A percentile compares a stretch with the other conserved stretches of the same genome.
Conservation (phyloP, 2,113 vertebrate genomes). For the Eolophus roseicapilla region DNA sequence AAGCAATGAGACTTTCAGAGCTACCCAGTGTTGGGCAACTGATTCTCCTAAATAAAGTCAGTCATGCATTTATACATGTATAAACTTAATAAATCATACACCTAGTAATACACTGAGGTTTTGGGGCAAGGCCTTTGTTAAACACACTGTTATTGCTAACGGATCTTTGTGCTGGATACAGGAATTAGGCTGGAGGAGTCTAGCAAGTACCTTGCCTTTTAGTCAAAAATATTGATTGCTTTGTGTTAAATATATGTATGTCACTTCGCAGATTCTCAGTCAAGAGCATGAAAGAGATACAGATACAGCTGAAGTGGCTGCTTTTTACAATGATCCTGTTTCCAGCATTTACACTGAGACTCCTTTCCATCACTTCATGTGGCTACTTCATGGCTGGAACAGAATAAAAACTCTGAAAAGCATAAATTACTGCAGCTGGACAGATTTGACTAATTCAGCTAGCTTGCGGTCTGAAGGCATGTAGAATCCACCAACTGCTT, state of each 20-base stretch:
- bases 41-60: slow-evolving; percentile 42
- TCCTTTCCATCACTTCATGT: background rate
- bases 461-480: background rate
- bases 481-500: background rate
- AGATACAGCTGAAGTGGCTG: background rate
- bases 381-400: background rate
- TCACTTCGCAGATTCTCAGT: background rate
- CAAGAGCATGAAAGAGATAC: background rate
- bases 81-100: background rate
- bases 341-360: background rate
- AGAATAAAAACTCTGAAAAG: slow-evolving; percentile 16
- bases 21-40: background rate
- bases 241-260: background rate
- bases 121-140: background rate
- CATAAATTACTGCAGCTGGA: slow-evolving; percentile 1
- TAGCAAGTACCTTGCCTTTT: background rate
- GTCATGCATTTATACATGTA: background rate
- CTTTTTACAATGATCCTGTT: background rate
- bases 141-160: background rate
- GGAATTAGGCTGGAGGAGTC: background rate
- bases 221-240: background rate
- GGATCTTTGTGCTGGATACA: background rate
- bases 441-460: background rate
- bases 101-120: background rate
- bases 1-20: background rate